Evolutionary conservation across 2,888 invertebrate species (phyloP).

Genomic region (Melanostoma mellinum): DNA sequence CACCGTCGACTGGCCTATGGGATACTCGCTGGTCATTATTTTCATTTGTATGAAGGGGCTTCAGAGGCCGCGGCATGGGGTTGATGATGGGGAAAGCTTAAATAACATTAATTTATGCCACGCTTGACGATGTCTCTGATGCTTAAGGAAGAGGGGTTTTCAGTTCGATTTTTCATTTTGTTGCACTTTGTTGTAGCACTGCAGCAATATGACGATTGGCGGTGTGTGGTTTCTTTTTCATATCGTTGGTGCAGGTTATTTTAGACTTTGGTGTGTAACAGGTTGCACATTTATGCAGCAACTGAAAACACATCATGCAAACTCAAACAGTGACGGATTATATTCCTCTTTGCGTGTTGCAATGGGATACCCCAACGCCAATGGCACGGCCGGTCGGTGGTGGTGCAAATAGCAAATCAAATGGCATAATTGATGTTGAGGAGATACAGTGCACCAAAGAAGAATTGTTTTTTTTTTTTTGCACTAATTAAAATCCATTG

Average conservation of each 20-base stretch:
- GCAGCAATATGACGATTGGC: slow-evolving; percentile 30
- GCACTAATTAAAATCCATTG: no score
- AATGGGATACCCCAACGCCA: not conserved
- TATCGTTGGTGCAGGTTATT: slow-evolving; percentile 48
- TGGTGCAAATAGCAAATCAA: not conserved
- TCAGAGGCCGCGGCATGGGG: slow-evolving; percentile 16
- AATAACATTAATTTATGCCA: slow-evolving; percentile 71
- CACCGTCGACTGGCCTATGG: slow-evolving; percentile 66
- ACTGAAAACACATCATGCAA: slow-evolving; percentile 28
- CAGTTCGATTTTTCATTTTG: slow-evolving; percentile 66
- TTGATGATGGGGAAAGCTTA: slow-evolving; percentile 46
- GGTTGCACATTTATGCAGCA: slow-evolving; percentile 47
- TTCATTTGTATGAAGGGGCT: slow-evolving; percentile 43
- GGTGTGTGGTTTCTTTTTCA: slow-evolving; percentile 34
- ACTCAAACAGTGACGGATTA: slow-evolving; percentile 13
- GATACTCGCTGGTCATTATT: slow-evolving; percentile 66
- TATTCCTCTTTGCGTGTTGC: slow-evolving; percentile 5
- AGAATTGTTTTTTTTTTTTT: no score
- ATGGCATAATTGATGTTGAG: no score
- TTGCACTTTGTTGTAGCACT: slow-evolving; percentile 31
- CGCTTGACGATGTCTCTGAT: slow-evolving; percentile 47
- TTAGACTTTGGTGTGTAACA: slow-evolving; percentile 55
- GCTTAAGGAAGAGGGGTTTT: slow-evolving; percentile 40
- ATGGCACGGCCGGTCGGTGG: not conserved
- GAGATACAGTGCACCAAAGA: no score